These are phyloP conservation scores for Halictus quadricinctus DNA, from an alignment of 2,888 invertebrate species.

Conservation along the genomic window DNA sequence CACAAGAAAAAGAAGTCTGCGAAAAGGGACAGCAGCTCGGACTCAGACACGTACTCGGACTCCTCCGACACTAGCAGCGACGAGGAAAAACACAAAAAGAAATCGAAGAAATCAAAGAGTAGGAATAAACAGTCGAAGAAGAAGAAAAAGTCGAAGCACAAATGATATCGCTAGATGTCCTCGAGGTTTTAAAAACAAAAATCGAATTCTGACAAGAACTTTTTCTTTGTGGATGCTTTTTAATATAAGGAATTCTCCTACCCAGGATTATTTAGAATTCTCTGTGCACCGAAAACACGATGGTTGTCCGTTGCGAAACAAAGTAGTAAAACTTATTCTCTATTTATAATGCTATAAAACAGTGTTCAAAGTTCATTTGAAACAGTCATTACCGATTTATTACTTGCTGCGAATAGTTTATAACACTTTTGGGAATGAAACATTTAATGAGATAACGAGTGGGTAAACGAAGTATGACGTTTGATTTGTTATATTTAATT, in stretches of 20 bases:
- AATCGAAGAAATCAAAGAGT: slow-evolving; percentile 86
- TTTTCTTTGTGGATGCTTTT: slow-evolving; percentile 55
- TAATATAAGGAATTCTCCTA: slow-evolving; percentile 40
- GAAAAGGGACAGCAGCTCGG: slow-evolving; percentile 85
- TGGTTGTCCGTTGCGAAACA: slow-evolving; percentile 45
- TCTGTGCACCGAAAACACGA: slow-evolving; percentile 41
- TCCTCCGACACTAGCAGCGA: slow-evolving; percentile 86
- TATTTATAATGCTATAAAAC: slow-evolving; percentile 46
- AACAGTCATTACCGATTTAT: slow-evolving; percentile 54
- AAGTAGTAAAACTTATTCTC: slow-evolving; percentile 49
- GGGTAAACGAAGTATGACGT: slow-evolving; percentile 31
- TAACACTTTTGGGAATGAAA: slow-evolving; percentile 22
- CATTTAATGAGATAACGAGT: slow-evolving; percentile 22
- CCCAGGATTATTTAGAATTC: slow-evolving; percentile 46
- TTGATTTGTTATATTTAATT: slow-evolving; percentile 50
- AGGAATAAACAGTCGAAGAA: slow-evolving; percentile 89
- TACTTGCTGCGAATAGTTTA: slow-evolving; percentile 64
- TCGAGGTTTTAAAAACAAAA: slow-evolving; percentile 34
- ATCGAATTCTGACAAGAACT: slow-evolving; percentile 39
- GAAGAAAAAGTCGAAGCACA: slow-evolving; percentile 88
- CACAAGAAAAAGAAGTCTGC: slow-evolving; percentile 83
- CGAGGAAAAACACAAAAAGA: slow-evolving; percentile 86
- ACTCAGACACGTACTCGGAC: slow-evolving; percentile 86
- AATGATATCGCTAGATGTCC: slow-evolving; percentile 78
- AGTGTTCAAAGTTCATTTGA: slow-evolving; percentile 49